Evolutionary conservation across 2,113 vertebrate genomes (phyloP).

Genomic region (Paedocypris sp.): DNA sequence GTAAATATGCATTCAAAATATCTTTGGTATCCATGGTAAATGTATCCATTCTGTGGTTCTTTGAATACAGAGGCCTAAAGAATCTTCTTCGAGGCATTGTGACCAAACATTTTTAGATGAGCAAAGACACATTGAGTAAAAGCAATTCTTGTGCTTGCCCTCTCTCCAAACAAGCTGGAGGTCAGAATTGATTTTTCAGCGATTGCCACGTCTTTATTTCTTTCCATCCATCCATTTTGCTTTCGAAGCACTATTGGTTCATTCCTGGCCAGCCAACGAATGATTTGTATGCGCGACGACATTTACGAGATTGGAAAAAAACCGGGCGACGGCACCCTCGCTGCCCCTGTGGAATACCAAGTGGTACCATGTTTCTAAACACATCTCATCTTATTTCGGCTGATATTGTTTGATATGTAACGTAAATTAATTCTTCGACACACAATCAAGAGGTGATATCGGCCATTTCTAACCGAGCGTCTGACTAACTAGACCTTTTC

Average conservation of each 20-base stretch:
- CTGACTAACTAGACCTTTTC: background rate
- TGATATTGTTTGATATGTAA: background rate
- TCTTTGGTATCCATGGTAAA: too few relatives aligned
- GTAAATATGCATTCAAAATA: too few relatives aligned
- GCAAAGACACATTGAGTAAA: background rate
- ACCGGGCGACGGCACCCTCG: conserved; percentile 6
- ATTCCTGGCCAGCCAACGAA: background rate
- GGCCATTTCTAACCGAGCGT: background rate
- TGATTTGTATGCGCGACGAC: conserved; percentile 25
- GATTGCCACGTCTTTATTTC: background rate
- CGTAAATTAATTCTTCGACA: background rate
- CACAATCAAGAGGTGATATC: background rate
- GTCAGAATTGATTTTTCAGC: conserved; percentile 22
- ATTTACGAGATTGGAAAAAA: conserved; percentile 28
- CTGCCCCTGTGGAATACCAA: conserved; percentile 12
- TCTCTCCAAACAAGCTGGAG: conserved; percentile 10
- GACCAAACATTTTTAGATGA: background rate
- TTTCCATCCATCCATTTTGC: background rate
- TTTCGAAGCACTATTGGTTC: conserved; percentile 8
- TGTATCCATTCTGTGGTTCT: too few relatives aligned
- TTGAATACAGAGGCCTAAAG: too few relatives aligned
- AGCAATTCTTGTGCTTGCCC: conserved; percentile 16
- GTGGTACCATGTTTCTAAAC: background rate
- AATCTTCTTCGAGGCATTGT: too few relatives aligned
- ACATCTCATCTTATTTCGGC: conserved; percentile 6